Evolutionary conservation across 2,888 invertebrate genomes (phyloP).

Genomic region (Nymphalis urticae): DNA sequence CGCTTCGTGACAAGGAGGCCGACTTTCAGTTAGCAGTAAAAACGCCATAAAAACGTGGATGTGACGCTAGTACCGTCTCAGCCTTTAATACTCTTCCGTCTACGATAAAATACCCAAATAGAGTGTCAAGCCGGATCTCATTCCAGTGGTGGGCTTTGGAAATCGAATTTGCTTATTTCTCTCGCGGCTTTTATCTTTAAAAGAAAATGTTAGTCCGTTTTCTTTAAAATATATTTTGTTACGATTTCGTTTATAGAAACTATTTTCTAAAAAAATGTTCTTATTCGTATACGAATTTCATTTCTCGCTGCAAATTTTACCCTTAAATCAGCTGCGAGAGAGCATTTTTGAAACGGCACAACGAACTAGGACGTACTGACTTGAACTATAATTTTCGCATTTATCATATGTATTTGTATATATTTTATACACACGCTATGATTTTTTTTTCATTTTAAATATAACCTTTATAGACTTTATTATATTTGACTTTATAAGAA

Average conservation of each 20-base stretch:
- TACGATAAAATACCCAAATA: conserved; percentile 43
- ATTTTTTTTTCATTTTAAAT: too few species aligned
- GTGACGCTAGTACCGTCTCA: conserved; percentile 39
- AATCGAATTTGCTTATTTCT: conserved; percentile 27
- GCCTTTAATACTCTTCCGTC: conserved; percentile 36
- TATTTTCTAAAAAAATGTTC: not conserved
- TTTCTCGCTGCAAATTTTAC: too few species aligned
- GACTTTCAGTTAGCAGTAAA: conserved; percentile 59
- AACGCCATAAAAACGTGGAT: conserved; percentile 54
- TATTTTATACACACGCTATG: too few species aligned
- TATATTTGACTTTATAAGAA: too few species aligned
- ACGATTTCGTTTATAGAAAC: not conserved
- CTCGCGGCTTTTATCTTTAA: conserved; percentile 1
- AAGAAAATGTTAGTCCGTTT: not conserved
- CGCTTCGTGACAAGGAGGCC: conserved; percentile 24
- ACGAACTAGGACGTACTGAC: too few species aligned
- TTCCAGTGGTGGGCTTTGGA: conserved; percentile 28
- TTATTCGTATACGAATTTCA: too few species aligned
- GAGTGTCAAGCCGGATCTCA: conserved; percentile 38
- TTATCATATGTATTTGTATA: too few species aligned
- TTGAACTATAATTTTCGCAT: too few species aligned
- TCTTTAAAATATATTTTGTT: not conserved
- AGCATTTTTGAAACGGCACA: too few species aligned
- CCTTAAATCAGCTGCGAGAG: too few species aligned
- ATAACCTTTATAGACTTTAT: too few species aligned